Base-by-base conservation (phyloP, 1,140 invertebrate species). In the Leptopilina clavipes region DNA sequence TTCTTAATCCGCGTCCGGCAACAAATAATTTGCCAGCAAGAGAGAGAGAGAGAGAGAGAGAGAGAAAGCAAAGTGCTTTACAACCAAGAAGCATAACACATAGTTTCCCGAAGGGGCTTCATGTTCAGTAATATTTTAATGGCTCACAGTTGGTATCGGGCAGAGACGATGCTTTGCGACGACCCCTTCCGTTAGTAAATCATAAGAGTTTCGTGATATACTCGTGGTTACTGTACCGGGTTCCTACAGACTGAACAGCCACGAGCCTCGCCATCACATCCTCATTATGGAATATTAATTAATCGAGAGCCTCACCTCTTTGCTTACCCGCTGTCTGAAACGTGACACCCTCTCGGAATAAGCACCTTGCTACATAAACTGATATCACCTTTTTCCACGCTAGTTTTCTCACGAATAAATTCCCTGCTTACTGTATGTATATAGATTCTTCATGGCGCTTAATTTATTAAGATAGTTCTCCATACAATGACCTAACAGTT, bases 201-300 rank as follows among this genome's bases (percentile, higher is more conserved):
- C 81, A 85, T 83, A 78, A 54, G 31, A 73, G 70, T 75, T 75
- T 72, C 81, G 79, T 83, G 82, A 82, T 82, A 82, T 82, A 12
- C 77, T 77, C 77, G 78, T 17, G 79, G 70, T 73, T 77, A 77
- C 75, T 73, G 71, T 75, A 76, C 72, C 9, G 25, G 59, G 79
- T 76, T 72, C 72, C 72, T 76, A 72, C 73, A 19, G 79, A 2
- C 72, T 65, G 72, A 79, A 81, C 79, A 81, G 77, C 80, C 81
- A 84, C 79, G 80, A 82, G 80, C 81, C 70, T 25, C 37, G 73
- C 56, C 84, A 83, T 83, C 82, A 80, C 81, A 83, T 86, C 81
- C 86, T 87, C 84, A 85, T 87, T 87, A 87, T 84, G 79, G 84
- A 83, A 86, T 86, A 87, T 87, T 88, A 86, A 88, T 88, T 86